Evolutionary conservation across 2,888 invertebrate genomes (phyloP), one percentile per base, ranked within the genome.

Genomic region (Anoncus sp.): DNA sequence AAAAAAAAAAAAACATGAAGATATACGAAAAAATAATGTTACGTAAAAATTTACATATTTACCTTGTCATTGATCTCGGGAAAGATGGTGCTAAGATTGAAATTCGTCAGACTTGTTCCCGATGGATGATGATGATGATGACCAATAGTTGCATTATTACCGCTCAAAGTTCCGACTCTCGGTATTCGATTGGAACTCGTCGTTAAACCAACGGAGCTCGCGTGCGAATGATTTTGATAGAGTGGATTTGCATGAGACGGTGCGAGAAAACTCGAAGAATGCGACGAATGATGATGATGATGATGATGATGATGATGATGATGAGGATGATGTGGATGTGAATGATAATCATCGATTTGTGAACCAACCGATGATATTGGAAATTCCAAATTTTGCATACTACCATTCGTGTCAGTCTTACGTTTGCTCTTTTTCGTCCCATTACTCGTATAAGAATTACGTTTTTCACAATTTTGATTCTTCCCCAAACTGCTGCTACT

Each of bases 1-100:
- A 31, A 31, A 31, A 31, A 31, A 31, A 31, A 31, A 31, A 31
- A 31, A 5, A 31, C 3, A 5, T 31, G 31, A 31, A 31, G 7
- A 31, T 3, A 31, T 31, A 24, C 40, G 14, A 66, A 14, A 67
- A 67, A 40, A 69, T 16, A 2, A 43, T 57, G 16, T 24, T 57
- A 40, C 38, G 6, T 0, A 16, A 10, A 57, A 38, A 47, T 18
- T 2, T 14, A 7, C 6, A 10, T 10, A 38, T 9, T 35, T 43
- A 92, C 92, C 89, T 93, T 93, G 73, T 93, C 93, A 88, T 96
- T 96, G 83, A 97, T 96, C 92, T 97, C 97, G 1, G 97, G 97
- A 90, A 96, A 96, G 85, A 97, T 96, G 0, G 96, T 95, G 86
- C 96, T 96, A 49, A 97, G 92, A 91, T 96, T 96, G 87, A 97